Evolutionary conservation across 1,140 invertebrate genomes (phyloP), one percentile per base, ranked within the genome.

Genomic region (Monochamus saltuarius): DNA sequence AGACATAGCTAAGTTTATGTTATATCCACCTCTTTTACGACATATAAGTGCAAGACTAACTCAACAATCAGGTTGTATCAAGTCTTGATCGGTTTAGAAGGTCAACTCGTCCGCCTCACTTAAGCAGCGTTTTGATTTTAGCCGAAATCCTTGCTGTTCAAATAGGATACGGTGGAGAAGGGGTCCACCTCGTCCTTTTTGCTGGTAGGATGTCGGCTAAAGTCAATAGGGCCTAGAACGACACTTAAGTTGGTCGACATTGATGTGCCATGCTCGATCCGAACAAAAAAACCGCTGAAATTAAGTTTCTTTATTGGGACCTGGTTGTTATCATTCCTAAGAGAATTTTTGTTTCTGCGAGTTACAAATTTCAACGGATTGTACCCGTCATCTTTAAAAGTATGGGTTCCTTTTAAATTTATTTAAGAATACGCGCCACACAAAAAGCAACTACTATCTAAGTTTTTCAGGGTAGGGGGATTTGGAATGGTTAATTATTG

Each of bases 151-250:
- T 29, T 29, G 22, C 22, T 29, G 22, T 29, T 29, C 22, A 29
- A 29, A 29, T 29, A 29, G 22, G 22, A 29, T 29, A 29, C 6
- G 22, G 22, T 29, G 22, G 22, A 29, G n/a, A 29, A 29, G 22
- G 6, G 2, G 22, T 29, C 22, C 22, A 29, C 6, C 22, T 29
- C 22, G 22, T 29, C 22, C 22, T 29, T 29, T 29, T 29, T 29
- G 22, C 22, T 29, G 22, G 22, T 29, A 29, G 22, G 22, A 29
- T 29, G 6, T 29, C 22, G 22, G 22, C 22, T 40, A 42, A 66
- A 61, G 61, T 61, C 65, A 64, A 64, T 66, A 64, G 65, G 65
- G 65, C 65, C 65, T 66, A 61, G 29, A 61, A 64, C 61, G 36
- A 51, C 49, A 59, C 56, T 66, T 61, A 63, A 64, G 47, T 51